These are phyloP conservation scores for Alloplasta piceator DNA, from an alignment of 2,888 invertebrate genomes.

Conservation along the genomic window DNA sequence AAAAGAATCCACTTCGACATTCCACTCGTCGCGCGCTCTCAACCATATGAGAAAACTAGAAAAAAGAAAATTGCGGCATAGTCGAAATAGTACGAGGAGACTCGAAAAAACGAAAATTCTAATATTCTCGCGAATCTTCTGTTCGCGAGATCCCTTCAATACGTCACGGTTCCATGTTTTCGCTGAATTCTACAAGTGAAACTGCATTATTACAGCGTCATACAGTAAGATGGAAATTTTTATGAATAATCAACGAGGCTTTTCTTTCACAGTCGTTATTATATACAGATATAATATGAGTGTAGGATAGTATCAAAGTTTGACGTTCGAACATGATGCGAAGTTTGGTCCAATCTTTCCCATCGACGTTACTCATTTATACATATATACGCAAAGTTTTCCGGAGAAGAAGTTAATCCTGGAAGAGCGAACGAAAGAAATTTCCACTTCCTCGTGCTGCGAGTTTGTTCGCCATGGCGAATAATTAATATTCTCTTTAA, in stretches of 20 bases:
- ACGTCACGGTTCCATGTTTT: too few species aligned
- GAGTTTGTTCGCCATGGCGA: conserved; percentile 11
- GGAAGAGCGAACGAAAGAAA: conserved; percentile 9
- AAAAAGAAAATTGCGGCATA: background rate
- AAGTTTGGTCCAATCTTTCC: conserved; percentile 10
- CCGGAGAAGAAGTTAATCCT: background rate
- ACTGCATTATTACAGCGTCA: too few species aligned
- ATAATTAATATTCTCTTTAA: conserved; percentile 52
- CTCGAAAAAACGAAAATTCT: conserved; percentile 36
- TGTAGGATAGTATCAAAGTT: background rate
- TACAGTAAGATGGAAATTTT: background rate
- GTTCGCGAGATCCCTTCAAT: background rate
- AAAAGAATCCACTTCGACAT: conserved; percentile 43
- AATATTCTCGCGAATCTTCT: conserved; percentile 18
- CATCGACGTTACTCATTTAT: background rate
- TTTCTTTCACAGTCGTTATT: background rate
- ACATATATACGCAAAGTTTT: background rate
- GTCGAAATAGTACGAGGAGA: conserved; percentile 12
- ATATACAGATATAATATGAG: background rate
- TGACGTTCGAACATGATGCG: background rate
- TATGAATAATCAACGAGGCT: background rate
- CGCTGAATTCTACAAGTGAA: too few species aligned
- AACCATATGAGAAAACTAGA: conserved; percentile 8
- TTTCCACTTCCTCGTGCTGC: background rate
- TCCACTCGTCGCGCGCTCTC: conserved; percentile 36